Base-by-base conservation (phyloP, 2,113 vertebrate genomes). In the Boulengeromyrus knoepffleri region DNA sequence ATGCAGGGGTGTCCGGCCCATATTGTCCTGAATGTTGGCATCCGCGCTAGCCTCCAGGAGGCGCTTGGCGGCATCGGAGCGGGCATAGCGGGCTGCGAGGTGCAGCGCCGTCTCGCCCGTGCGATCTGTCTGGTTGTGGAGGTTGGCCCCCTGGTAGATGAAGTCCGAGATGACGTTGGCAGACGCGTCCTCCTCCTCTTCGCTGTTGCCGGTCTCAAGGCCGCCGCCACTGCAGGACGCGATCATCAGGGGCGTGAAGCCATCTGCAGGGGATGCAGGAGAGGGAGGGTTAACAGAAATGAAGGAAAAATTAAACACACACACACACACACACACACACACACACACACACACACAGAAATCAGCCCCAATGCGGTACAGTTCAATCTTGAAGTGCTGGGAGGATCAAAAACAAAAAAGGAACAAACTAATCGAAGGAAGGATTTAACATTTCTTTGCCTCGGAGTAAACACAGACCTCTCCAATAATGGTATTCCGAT, bases 211-310 rank as follows among this genome's bases (percentile, higher is more conserved):
- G 0, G 97, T 99, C 92, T 99, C 99, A 77, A 99, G 94, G 70
- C 98, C 99, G 53, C 99, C 98, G 0, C 99, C 98, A 0, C 98
- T 99, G 95, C 98, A 99, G 0, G 99, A 99, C 17, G 99, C 99
- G 1, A 99, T 99, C 99, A 99, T 99, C 27, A 99, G 96, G 0
- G 99, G 99, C 0, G 99, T 99, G 94, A 98, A 99, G 89, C 99
- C 99, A 1, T 99, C 99, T 99, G 93, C 24, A 91, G 91, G 36
- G 21, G 56, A 7, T 6, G 39, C 19, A 8, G 27, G 24, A 50
- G 24, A 53, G 31, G 47, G 85, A 45, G 87, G 46, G 49, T n/a
- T 47, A 49, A 47, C 47, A 87, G 47, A 50, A 21, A 36, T 31
- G 70, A 52, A 27, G 58, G 27, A n/a, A 31, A 12, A 46, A 88